Base-by-base conservation (phyloP, 2,113 vertebrate species). In the Peromyscus leucopus region DNA sequence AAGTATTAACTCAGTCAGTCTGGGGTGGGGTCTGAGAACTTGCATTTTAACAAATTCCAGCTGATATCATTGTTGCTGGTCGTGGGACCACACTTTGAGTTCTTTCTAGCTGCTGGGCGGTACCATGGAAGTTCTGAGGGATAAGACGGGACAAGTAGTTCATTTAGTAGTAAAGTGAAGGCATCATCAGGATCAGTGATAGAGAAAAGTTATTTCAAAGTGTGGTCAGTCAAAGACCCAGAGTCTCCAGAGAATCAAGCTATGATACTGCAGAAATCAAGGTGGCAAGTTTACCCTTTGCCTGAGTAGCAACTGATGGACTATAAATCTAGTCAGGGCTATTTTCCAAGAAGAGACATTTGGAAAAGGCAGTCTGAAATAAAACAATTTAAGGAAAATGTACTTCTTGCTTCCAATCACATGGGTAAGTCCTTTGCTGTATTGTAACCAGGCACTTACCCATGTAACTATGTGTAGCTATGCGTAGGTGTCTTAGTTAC, bases 301-400 rank as follows among this genome's bases (percentile, higher is more conserved):
- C 71, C 24, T 48, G 51, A 26, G 10, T 31, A 2, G 28, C 55
- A 51, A 1, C 0, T 4, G 7, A 7, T 1, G 65, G 42, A 57
- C 51, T 42, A 36, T 71, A 2, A 31, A n/a, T 28, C 4, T 0
- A 28, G 28, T 1, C 7, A 1, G 31, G 33, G 42, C 39, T 42
- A 4, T 46, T 80, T 67, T 46, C 39, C 21, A 42, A 86, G 76
- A n/a, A 71, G 59, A 4, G 17, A 31, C 36, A 31, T 48, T 19
- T 94, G n/a, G 15, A 88, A 87, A 76, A 31, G 39, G 46, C 22
- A 26, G 59, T 13, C 46, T 78, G 69, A 72, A 33, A 55, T 11
- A 2, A 71, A 87, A 22, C 10, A 9, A 22, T 39, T 13, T 59
- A 9, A 92, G 46, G 92, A 80, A 79, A 65, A 48, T 5, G 26